These are phyloP conservation scores for Tonatia bakeri DNA, from an alignment of 2,113 vertebrate genomes.

Conservation along the genomic window DNA sequence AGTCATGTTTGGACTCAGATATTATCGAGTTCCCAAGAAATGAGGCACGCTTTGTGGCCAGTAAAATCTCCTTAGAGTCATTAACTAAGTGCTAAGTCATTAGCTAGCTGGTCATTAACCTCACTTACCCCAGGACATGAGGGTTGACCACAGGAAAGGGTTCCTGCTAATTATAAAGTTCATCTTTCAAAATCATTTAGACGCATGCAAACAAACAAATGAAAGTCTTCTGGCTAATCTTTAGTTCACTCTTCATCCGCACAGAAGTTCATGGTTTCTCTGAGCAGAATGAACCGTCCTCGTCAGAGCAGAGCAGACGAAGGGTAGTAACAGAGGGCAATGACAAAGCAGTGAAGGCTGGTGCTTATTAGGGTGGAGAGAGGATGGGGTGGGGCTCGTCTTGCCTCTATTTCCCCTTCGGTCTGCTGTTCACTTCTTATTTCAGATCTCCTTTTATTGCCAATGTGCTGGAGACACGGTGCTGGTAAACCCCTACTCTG, in stretches of 20 bases:
- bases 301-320: not conserved
- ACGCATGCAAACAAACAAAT: not conserved
- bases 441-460: conserved; percentile 2
- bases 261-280: not conserved
- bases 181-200: not conserved
- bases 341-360: not conserved
- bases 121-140: not conserved
- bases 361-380: no score
- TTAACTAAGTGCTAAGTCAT: no score
- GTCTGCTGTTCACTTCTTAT: not conserved
- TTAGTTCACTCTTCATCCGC: not conserved
- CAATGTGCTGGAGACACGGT: not conserved
- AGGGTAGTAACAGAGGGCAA: not conserved
- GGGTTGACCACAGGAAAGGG: not conserved
- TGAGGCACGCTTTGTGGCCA: not conserved
- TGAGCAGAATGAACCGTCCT: not conserved
- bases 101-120: not conserved
- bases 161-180: not conserved
- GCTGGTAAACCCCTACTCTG: not conserved
- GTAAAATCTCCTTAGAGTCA: not conserved
- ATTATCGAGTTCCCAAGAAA: not conserved
- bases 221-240: not conserved
- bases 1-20: not conserved
- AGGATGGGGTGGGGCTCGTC: not conserved
- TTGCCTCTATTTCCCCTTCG: not conserved